These are phyloP conservation scores for Neogale vison DNA, from an alignment of 2,113 vertebrate genomes.

Conservation along the genomic window DNA sequence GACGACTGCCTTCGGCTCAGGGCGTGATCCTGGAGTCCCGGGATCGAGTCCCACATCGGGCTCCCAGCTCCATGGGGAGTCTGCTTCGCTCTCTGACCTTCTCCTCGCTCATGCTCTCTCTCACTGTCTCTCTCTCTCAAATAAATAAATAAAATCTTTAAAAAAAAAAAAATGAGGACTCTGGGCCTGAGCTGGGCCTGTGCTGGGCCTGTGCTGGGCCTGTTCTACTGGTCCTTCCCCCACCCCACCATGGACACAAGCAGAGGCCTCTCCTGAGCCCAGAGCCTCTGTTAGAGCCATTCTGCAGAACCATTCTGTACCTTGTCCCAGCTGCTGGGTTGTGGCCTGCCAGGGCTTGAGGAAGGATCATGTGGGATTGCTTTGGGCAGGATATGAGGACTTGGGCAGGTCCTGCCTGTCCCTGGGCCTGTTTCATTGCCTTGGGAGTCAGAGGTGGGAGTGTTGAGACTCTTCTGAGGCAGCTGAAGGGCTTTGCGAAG, in stretches of 20 bases:
- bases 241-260: fast-evolving
- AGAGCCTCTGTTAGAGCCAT: not conserved
- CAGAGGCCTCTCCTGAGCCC: not conserved
- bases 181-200: no score
- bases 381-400: not conserved
- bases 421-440: not conserved
- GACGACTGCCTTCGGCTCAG: no score
- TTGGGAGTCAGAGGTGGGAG: not conserved
- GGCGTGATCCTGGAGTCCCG: no score
- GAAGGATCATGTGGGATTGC: not conserved
- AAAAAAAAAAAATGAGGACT: not conserved
- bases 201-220: no score
- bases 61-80: no score
- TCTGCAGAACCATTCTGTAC: not conserved
- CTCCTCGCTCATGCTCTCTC: no score
- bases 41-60: no score
- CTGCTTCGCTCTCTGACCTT: no score
- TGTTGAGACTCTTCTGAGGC: not conserved
- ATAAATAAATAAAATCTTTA: no score
- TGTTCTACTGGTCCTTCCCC: no score
- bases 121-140: no score
- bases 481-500: not conserved
- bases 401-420: not conserved
- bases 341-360: fast-evolving
- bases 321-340: not conserved